These are phyloP conservation scores for Nothocercus nigrocapillus DNA, from an alignment of 2,113 vertebrate genomes.

Conservation along the genomic window DNA sequence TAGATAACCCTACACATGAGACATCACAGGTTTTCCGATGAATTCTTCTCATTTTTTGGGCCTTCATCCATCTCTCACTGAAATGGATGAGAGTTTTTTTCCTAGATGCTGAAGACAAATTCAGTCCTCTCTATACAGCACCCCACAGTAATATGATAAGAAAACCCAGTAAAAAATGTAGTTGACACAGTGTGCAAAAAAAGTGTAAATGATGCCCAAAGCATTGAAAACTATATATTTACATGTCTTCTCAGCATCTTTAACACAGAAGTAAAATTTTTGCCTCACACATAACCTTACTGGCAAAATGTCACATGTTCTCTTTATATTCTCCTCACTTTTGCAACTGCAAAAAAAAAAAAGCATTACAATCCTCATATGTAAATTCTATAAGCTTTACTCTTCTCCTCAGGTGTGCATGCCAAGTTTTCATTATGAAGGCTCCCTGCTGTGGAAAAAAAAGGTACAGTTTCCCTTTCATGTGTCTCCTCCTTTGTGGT, in stretches of 20 bases:
- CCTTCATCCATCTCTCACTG: background rate
- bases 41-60: background rate
- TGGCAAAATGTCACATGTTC: slow-evolving; percentile 31
- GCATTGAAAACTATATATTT: slow-evolving; percentile 38
- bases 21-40: background rate
- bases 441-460: slow-evolving; percentile 71
- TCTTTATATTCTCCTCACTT: slow-evolving; percentile 42
- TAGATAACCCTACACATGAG: background rate
- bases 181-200: background rate
- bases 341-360: background rate
- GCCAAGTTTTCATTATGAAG: slow-evolving; percentile 76
- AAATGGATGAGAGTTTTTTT: background rate
- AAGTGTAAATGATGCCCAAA: background rate
- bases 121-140: background rate
- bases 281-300: slow-evolving; percentile 46
- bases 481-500: slow-evolving; percentile 73
- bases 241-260: background rate
- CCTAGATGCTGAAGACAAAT: background rate
- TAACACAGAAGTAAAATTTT: slow-evolving; percentile 4
- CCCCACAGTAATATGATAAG: background rate
- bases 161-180: background rate
- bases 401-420: slow-evolving; percentile 75
- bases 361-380: slow-evolving; percentile 55
- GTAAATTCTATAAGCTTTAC: slow-evolving; percentile 71
- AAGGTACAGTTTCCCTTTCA: slow-evolving; percentile 75